Conservation (phyloP, 2,113 vertebrate species). For the Lutjanus erythropterus region DNA sequence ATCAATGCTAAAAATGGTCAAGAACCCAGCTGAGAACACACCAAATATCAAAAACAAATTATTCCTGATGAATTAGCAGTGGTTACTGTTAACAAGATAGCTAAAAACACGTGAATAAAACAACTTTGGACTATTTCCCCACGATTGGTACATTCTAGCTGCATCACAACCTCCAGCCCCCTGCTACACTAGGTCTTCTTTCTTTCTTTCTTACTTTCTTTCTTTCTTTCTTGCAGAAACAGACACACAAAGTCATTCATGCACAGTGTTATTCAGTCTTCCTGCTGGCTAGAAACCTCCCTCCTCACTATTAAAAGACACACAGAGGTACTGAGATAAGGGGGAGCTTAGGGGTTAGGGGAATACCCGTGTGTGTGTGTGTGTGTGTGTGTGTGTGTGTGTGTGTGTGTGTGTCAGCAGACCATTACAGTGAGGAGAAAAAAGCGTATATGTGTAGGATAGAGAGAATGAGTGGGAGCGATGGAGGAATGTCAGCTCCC, state of each 20-base stretch:
- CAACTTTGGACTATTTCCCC: neutral
- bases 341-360: slow-evolving; percentile 36
- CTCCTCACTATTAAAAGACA: slow-evolving; percentile 34
- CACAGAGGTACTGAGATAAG: slow-evolving; percentile 48
- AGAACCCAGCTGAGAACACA: no score
- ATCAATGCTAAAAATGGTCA: no score
- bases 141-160: no score
- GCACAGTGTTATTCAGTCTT: slow-evolving; percentile 21
- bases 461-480: slow-evolving; percentile 24
- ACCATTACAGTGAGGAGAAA: slow-evolving; percentile 17
- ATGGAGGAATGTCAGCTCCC: slow-evolving; percentile 36
- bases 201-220: neutral
- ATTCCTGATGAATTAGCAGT: neutral
- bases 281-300: slow-evolving; percentile 26
- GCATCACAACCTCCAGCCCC: no score
- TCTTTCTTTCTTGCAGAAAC: neutral
- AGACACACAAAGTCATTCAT: slow-evolving; percentile 28
- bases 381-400: neutral
- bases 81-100: neutral
- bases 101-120: neutral
- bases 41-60: neutral
- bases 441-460: slow-evolving; percentile 5
- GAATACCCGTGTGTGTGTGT: slow-evolving; percentile 17
- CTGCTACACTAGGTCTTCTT: neutral
- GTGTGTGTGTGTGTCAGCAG: neutral